Conservation (phyloP, 2,888 invertebrate species). For the Blastobasis lacticolella region DNA sequence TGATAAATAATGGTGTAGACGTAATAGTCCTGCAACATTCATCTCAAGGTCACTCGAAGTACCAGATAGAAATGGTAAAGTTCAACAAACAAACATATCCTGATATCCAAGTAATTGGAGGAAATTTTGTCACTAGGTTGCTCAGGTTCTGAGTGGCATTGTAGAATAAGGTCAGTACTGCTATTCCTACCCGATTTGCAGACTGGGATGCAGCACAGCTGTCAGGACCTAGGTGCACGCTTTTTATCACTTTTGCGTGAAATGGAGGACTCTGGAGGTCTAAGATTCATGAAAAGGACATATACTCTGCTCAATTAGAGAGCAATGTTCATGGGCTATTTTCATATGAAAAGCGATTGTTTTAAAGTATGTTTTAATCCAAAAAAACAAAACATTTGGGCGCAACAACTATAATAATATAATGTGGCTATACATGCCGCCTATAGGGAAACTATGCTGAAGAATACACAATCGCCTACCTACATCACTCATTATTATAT, state of each 20-base stretch:
- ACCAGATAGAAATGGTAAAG: no score
- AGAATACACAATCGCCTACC: neutral
- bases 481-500: neutral
- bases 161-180: conserved; percentile 98
- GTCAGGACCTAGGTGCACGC: no score
- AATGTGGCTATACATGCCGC: no score
- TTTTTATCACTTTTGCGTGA: conserved; percentile 78
- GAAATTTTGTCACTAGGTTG: no score
- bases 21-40: no score
- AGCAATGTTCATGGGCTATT: conserved; percentile 98
- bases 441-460: no score
- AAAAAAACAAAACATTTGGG: no score
- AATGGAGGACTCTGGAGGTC: conserved; percentile 89
- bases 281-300: conserved; percentile 96
- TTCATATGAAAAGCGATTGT: conserved; percentile 93
- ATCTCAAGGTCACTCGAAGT: no score
- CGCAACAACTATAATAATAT: no score
- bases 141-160: conserved; percentile 99
- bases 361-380: conserved; percentile 65
- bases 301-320: conserved; percentile 95
- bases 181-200: conserved; percentile 96
- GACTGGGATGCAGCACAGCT: conserved; percentile 95
- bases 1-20: no score
- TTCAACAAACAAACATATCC: conserved; percentile 89
- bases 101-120: no score